phyloP scores from a whole-genome alignment of 2,888 invertebrate genomes.

The Coleophora deauratella region DNA sequence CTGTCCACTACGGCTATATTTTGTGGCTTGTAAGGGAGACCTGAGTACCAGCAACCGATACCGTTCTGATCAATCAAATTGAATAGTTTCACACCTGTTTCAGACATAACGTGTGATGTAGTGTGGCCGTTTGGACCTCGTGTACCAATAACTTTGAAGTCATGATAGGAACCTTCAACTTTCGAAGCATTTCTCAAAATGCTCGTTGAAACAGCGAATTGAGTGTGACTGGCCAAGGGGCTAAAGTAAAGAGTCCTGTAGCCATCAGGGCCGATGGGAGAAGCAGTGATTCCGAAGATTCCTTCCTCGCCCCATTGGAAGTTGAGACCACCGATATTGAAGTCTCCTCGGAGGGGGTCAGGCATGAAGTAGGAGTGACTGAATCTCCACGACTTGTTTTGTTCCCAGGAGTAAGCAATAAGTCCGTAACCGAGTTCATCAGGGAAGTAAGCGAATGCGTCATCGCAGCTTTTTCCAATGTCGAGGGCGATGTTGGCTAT shows the following conservation, averaged over 20 bases:
- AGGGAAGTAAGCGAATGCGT: conserved; percentile 85
- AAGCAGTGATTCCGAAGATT: conserved; percentile 84
- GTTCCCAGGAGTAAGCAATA: conserved; percentile 84
- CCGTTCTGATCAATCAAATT: conserved; percentile 87
- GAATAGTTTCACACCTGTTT: conserved; percentile 83
- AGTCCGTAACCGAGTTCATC: conserved; percentile 89
- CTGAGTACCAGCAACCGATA: conserved; percentile 87
- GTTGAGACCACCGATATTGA: conserved; percentile 84
- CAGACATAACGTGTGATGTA: conserved; percentile 83
- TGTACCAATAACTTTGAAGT: conserved; percentile 78
- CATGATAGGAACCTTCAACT: conserved; percentile 79
- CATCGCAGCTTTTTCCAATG: conserved; percentile 81
- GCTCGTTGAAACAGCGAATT: conserved; percentile 85
- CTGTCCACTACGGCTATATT: conserved; percentile 81
- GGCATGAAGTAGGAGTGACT: conserved; percentile 86
- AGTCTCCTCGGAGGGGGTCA: conserved; percentile 85
- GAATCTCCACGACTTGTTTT: conserved; percentile 86
- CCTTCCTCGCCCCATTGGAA: conserved; percentile 91
- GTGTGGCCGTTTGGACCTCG: conserved; percentile 81
- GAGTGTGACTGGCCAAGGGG: conserved; percentile 84
- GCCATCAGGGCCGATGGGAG: conserved; percentile 78
- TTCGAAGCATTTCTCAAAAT: conserved; percentile 80
- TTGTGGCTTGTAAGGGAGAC: conserved; percentile 76
- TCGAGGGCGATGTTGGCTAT: conserved; percentile 92
- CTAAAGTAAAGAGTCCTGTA: conserved; percentile 84